Conservation (phyloP, 2,797 vertebrate genomes). For the Morelia viridis region DNA sequence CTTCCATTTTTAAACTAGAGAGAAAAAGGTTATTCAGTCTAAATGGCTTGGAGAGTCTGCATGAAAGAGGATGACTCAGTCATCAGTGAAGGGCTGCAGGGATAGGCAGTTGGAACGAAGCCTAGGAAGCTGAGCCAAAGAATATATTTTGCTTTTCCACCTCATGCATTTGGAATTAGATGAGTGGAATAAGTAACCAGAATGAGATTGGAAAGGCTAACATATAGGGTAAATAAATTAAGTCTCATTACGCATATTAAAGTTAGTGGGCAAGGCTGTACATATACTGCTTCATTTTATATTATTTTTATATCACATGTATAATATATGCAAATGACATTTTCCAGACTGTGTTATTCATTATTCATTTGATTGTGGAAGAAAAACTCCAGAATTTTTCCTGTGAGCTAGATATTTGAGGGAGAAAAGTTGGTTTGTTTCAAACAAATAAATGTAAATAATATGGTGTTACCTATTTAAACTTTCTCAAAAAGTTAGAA, state of each 20-base stretch:
- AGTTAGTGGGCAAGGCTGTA: not conserved
- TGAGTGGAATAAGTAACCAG: not conserved
- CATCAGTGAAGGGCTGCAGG: not conserved
- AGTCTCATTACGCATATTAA: not conserved
- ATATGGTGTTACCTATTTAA: not conserved
- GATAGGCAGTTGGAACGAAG: not conserved
- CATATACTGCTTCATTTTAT: not conserved
- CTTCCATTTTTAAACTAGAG: not conserved
- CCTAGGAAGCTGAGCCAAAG: not conserved
- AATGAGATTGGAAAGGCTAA: not conserved
- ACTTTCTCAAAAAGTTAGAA: not conserved
- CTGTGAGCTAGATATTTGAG: not conserved
- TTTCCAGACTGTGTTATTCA: not conserved
- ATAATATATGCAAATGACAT: not conserved
- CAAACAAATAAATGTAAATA: not conserved
- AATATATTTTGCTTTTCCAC: not conserved
- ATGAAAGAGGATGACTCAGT: not conserved
- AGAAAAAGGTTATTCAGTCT: not conserved
- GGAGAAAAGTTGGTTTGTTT: not conserved
- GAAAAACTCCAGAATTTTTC: not conserved
- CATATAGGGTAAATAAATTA: not conserved
- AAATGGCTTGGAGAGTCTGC: not conserved
- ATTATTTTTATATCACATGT: not conserved
- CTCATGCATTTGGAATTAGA: not conserved
- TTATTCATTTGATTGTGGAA: not conserved